phyloP scores from a whole-genome alignment of 2,888 invertebrate genomes.

The Ectropis crepuscularia region DNA sequence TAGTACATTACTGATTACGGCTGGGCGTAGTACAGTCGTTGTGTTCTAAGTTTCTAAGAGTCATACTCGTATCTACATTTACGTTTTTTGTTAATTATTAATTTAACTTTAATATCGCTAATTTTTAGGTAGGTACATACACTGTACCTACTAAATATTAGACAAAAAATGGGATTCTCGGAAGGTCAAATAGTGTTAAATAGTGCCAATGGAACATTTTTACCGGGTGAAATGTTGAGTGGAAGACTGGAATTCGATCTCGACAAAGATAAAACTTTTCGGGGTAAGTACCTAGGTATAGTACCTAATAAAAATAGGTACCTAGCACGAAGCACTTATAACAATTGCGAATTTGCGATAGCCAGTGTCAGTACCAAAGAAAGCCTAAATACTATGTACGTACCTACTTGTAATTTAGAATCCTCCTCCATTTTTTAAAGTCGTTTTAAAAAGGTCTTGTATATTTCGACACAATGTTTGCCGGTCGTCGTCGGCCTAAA shows the following conservation, averaged over 20 bases:
- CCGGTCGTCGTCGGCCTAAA: background rate
- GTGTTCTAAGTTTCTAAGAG: too few species aligned
- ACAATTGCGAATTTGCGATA: too few species aligned
- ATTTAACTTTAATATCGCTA: too few species aligned
- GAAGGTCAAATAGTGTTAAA: slow-evolving; percentile 66
- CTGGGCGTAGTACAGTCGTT: too few species aligned
- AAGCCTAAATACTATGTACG: background rate
- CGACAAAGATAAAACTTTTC: slow-evolving; percentile 66
- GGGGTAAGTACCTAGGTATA: slow-evolving; percentile 62
- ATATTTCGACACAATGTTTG: background rate
- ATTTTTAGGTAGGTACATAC: too few species aligned
- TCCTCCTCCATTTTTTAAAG: slow-evolving; percentile 24
- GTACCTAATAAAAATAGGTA: background rate
- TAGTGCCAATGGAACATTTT: slow-evolving; percentile 64
- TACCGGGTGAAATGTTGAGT: slow-evolving; percentile 64
- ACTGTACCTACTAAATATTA: too few species aligned
- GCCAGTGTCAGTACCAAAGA: too few species aligned
- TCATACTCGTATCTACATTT: too few species aligned
- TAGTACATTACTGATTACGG: too few species aligned
- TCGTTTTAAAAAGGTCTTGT: slow-evolving; percentile 1
- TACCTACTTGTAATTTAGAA: slow-evolving; percentile 5
- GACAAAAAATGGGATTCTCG: slow-evolving; percentile 66
- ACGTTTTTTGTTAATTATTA: too few species aligned
- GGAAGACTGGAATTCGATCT: slow-evolving; percentile 67
- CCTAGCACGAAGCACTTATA: too few species aligned